Conservation (phyloP, 2,113 vertebrate species). For the Vireo altiloquus region DNA sequence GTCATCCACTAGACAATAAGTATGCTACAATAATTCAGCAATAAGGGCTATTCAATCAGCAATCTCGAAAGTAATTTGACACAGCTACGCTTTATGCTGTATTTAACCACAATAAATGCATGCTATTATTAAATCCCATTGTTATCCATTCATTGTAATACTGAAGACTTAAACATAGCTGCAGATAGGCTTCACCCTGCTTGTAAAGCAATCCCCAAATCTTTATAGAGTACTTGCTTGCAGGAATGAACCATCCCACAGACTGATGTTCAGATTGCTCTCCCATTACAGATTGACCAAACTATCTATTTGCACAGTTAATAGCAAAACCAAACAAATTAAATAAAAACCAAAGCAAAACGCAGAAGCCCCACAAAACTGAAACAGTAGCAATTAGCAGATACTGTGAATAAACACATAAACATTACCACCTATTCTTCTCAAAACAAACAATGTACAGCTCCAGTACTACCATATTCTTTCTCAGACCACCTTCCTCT, state of each 20-base stretch:
- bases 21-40: background rate
- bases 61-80: background rate
- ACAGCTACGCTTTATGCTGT: background rate
- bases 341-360: background rate
- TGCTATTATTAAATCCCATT: background rate
- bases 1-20: background rate
- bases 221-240: background rate
- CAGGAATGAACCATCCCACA: background rate
- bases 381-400: background rate
- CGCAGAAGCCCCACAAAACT: background rate
- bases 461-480: background rate
- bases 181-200: background rate
- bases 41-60: background rate
- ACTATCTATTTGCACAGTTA: background rate
- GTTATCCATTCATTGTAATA: background rate
- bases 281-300: background rate
- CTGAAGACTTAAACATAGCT: background rate
- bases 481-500: background rate
- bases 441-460: background rate
- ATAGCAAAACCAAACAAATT: background rate
- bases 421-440: background rate
- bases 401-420: background rate
- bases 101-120: background rate
- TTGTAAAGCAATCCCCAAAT: background rate
- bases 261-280: background rate